Conservation (phyloP, 2,888 invertebrate genomes). For the Tryphoninae sp. region DNA sequence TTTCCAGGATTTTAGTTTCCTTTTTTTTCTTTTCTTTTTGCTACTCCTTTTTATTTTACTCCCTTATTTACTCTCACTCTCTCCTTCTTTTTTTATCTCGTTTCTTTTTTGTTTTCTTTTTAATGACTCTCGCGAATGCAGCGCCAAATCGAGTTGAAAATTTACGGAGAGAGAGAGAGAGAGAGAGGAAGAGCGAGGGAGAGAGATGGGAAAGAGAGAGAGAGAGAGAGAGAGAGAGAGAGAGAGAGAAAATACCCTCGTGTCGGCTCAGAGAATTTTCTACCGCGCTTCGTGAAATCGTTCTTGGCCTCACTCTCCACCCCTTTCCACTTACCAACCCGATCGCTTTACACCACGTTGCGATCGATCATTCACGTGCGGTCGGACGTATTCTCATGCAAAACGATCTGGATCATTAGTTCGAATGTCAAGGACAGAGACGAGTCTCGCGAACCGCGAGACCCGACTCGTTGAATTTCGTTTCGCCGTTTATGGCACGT, state of each 20-base stretch:
- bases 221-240: slow-evolving; percentile 3
- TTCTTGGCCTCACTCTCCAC: slow-evolving; percentile 32
- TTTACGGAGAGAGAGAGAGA: slow-evolving; percentile 46
- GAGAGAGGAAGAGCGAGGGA: slow-evolving; percentile 9
- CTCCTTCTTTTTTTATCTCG: slow-evolving; percentile 34
- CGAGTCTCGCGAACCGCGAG: slow-evolving; percentile 43
- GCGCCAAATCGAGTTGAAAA: slow-evolving; percentile 32
- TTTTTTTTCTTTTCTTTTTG: slow-evolving; percentile 4
- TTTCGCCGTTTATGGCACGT: slow-evolving; percentile 45
- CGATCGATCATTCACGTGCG: slow-evolving; percentile 63
- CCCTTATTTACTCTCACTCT: slow-evolving; percentile 46
- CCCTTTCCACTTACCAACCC: slow-evolving; percentile 16
- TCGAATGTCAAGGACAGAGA: slow-evolving; percentile 72
- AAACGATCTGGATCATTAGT: slow-evolving; percentile 71
- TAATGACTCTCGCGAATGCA: slow-evolving; percentile 40
- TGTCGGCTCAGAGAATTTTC: slow-evolving; percentile 47
- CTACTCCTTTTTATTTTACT: slow-evolving; percentile 18
- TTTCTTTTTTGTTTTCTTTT: slow-evolving; percentile 18
- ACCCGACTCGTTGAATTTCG: slow-evolving; percentile 31
- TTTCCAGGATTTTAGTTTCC: neutral
- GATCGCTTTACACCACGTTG: slow-evolving; percentile 52
- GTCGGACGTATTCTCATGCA: slow-evolving; percentile 63
- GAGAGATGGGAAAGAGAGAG: neutral
- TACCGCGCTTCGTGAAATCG: slow-evolving; percentile 50
- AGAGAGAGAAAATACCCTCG: slow-evolving; percentile 29